phyloP scores from a whole-genome alignment of 2,888 invertebrate species.

The Epicampocera succincta region DNA sequence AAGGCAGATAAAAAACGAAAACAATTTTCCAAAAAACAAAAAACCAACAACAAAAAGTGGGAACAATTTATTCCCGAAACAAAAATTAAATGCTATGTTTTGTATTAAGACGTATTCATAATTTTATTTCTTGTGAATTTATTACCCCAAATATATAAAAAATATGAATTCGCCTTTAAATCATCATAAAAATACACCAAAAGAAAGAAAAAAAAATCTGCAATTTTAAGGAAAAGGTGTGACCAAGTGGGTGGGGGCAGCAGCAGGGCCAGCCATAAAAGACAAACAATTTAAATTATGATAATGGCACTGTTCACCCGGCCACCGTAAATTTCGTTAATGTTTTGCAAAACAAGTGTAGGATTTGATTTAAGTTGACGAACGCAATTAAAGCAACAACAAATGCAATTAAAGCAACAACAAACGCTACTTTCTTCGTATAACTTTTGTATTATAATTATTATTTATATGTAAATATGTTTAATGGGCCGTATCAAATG shows the following conservation, averaged over 20 bases:
- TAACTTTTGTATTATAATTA: too few relatives aligned
- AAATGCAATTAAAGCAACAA: slow-evolving; percentile 73
- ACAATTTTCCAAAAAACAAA: slow-evolving; percentile 12
- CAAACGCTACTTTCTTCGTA: slow-evolving; percentile 18
- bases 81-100: slow-evolving; percentile 6
- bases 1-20: slow-evolving; percentile 35
- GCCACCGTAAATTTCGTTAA: slow-evolving; percentile 75
- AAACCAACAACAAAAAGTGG: slow-evolving; percentile 1
- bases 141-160: slow-evolving; percentile 39
- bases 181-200: slow-evolving; percentile 53
- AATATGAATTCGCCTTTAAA: slow-evolving; percentile 62
- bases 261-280: slow-evolving; percentile 36
- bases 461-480: slow-evolving; percentile 5
- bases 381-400: slow-evolving; percentile 75
- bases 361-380: slow-evolving; percentile 80
- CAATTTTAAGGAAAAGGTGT: not conserved
- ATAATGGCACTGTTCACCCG: slow-evolving; percentile 80
- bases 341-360: slow-evolving; percentile 77
- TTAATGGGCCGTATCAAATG: slow-evolving; percentile 55
- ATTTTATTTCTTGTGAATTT: slow-evolving; percentile 62
- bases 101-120: slow-evolving; percentile 57
- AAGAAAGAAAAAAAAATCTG: not conserved
- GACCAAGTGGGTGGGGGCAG: not conserved
- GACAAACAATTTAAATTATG: slow-evolving; percentile 75
- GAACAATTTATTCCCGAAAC: slow-evolving; percentile 45